A percentile compares a stretch with the other conserved stretches of the same genome.
These are phyloP conservation scores for Neodiprion fabricii DNA, from an alignment of 1,140 invertebrate genomes.

Conservation along the genomic window DNA sequence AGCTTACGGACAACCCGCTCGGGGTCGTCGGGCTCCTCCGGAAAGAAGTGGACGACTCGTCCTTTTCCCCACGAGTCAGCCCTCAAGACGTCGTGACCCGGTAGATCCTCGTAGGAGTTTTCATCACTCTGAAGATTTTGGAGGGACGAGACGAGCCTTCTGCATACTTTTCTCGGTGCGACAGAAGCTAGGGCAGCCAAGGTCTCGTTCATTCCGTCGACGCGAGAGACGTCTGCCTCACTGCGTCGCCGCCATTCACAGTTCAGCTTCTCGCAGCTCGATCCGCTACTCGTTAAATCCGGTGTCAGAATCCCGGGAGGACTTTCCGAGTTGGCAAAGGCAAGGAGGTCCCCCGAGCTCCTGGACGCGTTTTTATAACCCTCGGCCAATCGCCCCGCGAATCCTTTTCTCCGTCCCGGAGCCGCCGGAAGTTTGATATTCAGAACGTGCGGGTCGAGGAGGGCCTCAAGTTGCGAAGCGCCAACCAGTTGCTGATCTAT, in stretches of 20 bases:
- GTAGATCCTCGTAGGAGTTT: background rate
- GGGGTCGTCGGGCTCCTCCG: slow-evolving; percentile 27
- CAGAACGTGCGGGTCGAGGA: slow-evolving; percentile 23
- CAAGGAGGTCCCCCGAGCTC: slow-evolving; percentile 10
- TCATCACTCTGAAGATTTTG: slow-evolving; percentile 22
- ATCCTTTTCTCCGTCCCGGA: background rate
- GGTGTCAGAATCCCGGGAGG: slow-evolving; percentile 17
- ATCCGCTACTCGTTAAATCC: slow-evolving; percentile 27
- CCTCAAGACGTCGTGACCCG: slow-evolving; percentile 35
- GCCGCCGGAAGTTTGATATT: background rate
- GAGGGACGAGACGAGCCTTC: slow-evolving; percentile 36
- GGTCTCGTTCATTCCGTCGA: slow-evolving; percentile 29
- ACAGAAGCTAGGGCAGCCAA: background rate
- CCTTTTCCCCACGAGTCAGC: slow-evolving; percentile 43
- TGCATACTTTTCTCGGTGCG: slow-evolving; percentile 22
- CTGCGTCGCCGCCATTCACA: slow-evolving; percentile 27
- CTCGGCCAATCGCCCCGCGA: no score
- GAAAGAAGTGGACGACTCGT: slow-evolving; percentile 14
- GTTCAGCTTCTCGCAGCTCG: slow-evolving; percentile 31
- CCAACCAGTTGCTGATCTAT: slow-evolving; percentile 38
- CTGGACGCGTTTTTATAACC: background rate
- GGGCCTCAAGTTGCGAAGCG: slow-evolving; percentile 28
- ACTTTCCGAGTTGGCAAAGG: slow-evolving; percentile 22
- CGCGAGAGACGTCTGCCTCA: slow-evolving; percentile 10
- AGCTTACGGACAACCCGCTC: slow-evolving; percentile 40